A percentile compares a stretch with the other conserved stretches of the same genome.
phyloP scores from a whole-genome alignment of 92 coral and sea anemone genomes.

The Umimayanthus chanpuru region DNA sequence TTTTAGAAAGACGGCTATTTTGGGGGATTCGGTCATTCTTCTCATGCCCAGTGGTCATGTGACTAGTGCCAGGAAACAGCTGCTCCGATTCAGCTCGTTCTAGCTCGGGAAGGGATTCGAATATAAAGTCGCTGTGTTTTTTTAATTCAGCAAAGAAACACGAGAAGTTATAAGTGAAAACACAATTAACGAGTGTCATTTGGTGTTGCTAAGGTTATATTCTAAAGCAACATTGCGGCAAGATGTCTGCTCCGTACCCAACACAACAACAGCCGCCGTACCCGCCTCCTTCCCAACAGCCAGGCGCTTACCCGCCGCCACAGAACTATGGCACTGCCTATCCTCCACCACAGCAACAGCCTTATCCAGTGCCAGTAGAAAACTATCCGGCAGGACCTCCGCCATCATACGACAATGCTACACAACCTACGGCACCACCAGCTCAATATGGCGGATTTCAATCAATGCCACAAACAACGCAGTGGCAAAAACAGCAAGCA shows the following conservation, averaged over 20 bases:
- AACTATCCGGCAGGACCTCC: slow-evolving; percentile 19
- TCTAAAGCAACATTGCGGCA: background rate
- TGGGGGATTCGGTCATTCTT: background rate
- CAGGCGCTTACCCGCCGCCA: background rate
- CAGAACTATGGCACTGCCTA: background rate
- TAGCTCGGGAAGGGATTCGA: background rate
- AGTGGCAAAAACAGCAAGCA: slow-evolving; percentile 19
- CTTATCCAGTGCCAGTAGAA: slow-evolving; percentile 10
- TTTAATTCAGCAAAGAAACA: too few relatives aligned
- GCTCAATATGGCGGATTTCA: slow-evolving; percentile 33
- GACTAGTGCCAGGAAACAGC: slow-evolving; percentile 4
- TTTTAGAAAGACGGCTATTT: too few relatives aligned
- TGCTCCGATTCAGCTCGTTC: background rate
- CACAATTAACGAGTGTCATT: background rate
- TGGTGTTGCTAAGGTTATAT: background rate
- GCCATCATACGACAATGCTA: slow-evolving; percentile 28
- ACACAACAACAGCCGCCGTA: slow-evolving; percentile 22
- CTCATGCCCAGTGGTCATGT: background rate
- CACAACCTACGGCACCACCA: slow-evolving; percentile 11
- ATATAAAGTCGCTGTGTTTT: too few relatives aligned
- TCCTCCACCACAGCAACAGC: background rate
- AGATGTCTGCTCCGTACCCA: slow-evolving; percentile 37
- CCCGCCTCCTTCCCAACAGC: slow-evolving; percentile 7
- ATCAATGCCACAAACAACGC: slow-evolving; percentile 6
- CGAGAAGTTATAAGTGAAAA: too few relatives aligned